A percentile compares a stretch with the other conserved stretches of the same genome.
Conservation (phyloP, 35 echinoderm and acorn worm genomes). For the Heliocidaris erythrogramma region DNA sequence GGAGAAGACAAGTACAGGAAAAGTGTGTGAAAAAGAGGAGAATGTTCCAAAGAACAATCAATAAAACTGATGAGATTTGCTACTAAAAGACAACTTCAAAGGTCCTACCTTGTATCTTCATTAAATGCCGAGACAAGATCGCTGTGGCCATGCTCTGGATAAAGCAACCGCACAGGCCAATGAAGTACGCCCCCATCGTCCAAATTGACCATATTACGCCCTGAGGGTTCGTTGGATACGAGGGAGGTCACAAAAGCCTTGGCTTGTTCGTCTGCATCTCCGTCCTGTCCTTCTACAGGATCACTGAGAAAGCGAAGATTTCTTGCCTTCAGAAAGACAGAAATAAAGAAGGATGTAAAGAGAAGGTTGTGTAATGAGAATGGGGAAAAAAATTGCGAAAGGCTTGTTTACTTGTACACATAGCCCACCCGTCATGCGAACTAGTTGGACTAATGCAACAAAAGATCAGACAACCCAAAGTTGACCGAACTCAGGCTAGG, state of each 20-base stretch:
- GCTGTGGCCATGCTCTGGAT: slow-evolving; percentile 84
- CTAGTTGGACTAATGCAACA: no score
- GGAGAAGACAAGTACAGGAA: not conserved
- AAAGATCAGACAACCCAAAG: no score
- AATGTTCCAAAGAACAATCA: not conserved
- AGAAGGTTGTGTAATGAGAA: not conserved
- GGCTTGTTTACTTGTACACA: no score
- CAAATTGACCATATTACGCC: slow-evolving; percentile 34
- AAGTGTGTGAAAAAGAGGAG: no score
- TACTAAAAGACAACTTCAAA: not conserved
- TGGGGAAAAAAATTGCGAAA: no score
- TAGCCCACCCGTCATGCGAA: no score
- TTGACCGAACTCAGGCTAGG: no score
- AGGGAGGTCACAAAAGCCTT: slow-evolving; percentile 28
- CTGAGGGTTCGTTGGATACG: not conserved
- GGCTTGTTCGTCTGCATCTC: not conserved
- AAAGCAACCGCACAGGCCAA: slow-evolving; percentile 95
- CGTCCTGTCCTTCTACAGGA: not conserved
- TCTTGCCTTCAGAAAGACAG: not conserved
- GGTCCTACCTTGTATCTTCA: slow-evolving; percentile 77
- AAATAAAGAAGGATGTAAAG: not conserved
- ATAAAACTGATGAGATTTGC: not conserved
- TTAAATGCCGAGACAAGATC: slow-evolving; percentile 85
- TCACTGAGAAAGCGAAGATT: not conserved
- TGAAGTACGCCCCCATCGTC: slow-evolving; percentile 67